These are phyloP conservation scores for Tinea semifulvella DNA, from an alignment of 2,888 invertebrate genomes.

Conservation along the genomic window DNA sequence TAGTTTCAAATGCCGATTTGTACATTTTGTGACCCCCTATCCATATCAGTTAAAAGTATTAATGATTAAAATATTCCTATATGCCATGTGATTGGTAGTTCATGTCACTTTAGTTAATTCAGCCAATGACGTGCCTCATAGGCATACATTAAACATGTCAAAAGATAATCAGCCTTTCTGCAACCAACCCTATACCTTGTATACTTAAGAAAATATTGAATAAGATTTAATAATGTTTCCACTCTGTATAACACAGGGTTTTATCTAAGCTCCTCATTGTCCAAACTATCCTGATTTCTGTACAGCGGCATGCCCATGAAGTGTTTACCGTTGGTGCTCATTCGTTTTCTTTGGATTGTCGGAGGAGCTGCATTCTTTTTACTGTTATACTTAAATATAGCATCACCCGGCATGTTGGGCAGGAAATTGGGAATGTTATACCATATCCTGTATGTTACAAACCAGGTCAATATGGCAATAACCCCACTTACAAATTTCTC, in stretches of 20 bases:
- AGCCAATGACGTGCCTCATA: too few relatives aligned
- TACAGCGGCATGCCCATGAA: slow-evolving; percentile 87
- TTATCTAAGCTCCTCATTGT: slow-evolving; percentile 45
- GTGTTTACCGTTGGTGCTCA: slow-evolving; percentile 60
- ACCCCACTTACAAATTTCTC: slow-evolving; percentile 92
- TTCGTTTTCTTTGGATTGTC: slow-evolving; percentile 46
- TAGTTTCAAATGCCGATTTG: too few relatives aligned
- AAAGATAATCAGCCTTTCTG: too few relatives aligned
- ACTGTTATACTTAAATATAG: slow-evolving; percentile 80
- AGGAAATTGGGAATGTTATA: slow-evolving; percentile 70
- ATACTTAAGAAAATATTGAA: too few relatives aligned
- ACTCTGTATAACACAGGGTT: too few relatives aligned
- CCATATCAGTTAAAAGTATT: too few relatives aligned
- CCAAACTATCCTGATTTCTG: slow-evolving; percentile 40
- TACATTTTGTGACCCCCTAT: too few relatives aligned
- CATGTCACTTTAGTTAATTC: too few relatives aligned
- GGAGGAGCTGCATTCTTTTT: slow-evolving; percentile 34
- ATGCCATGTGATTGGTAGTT: too few relatives aligned
- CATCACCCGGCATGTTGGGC: slow-evolving; percentile 80
- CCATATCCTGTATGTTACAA: slow-evolving; percentile 86
- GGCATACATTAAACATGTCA: too few relatives aligned
- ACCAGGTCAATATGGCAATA: slow-evolving; percentile 91
- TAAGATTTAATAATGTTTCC: slow-evolving; percentile 16
- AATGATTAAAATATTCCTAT: too few relatives aligned
- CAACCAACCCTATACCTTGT: too few relatives aligned